These are phyloP conservation scores for Galeruca laticollis DNA, from an alignment of 2,888 invertebrate genomes.

Conservation along the genomic window DNA sequence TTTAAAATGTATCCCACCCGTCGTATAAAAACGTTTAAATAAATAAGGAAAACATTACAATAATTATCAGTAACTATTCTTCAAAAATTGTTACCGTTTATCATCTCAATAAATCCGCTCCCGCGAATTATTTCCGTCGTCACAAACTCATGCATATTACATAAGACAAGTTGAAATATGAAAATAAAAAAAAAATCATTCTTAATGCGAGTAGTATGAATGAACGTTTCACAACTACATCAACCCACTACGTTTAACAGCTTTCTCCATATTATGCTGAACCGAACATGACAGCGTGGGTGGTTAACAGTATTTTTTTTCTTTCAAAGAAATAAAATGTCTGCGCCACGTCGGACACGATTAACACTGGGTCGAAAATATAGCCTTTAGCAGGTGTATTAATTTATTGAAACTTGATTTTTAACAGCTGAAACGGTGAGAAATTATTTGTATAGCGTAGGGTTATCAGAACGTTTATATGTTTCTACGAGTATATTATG, in stretches of 20 bases:
- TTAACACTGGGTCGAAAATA: not conserved
- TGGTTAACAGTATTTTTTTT: slow-evolving; percentile 26
- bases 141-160: slow-evolving; percentile 28
- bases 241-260: slow-evolving; percentile 24
- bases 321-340: slow-evolving; percentile 10
- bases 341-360: not conserved
- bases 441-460: no score
- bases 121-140: slow-evolving; percentile 14
- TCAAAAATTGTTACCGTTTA: no score
- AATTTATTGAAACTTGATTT: not conserved
- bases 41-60: no score
- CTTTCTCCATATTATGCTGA: slow-evolving; percentile 30
- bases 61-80: no score
- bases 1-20: no score
- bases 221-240: slow-evolving; percentile 29
- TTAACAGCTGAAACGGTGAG: no score
- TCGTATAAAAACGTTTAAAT: no score
- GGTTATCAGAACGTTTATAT: no score
- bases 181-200: slow-evolving; percentile 29
- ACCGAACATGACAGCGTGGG: slow-evolving; percentile 29
- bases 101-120: slow-evolving; percentile 12
- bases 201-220: slow-evolving; percentile 24
- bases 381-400: not conserved
- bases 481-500: no score
- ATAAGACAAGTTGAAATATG: slow-evolving; percentile 22